phyloP scores from a whole-genome alignment of 2,113 vertebrate genomes.

The Theropithecus gelada region DNA sequence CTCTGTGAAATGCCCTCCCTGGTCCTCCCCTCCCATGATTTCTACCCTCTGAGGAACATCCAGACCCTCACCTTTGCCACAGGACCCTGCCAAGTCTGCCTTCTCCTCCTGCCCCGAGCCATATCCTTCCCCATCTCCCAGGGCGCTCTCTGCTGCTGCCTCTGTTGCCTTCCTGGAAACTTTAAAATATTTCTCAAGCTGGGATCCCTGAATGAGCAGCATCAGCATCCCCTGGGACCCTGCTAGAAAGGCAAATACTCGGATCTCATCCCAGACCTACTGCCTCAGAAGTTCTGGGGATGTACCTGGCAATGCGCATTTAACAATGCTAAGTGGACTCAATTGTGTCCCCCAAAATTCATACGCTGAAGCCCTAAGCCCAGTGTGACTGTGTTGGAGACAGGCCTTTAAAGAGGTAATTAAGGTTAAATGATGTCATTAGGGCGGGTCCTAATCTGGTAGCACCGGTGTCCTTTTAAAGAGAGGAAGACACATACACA shows the following conservation, averaged over 20 bases:
- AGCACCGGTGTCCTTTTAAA: not conserved
- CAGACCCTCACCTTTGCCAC: not conserved
- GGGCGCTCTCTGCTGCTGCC: too few relatives aligned
- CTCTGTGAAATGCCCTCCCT: not conserved
- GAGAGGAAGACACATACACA: not conserved
- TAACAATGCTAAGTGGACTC: too few relatives aligned
- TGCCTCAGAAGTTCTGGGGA: not conserved
- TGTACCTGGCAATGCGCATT: fast-evolving
- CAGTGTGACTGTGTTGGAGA: not conserved
- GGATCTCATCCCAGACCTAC: not conserved
- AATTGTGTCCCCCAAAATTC: not conserved
- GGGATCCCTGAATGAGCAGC: not conserved
- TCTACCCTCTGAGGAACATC: not conserved
- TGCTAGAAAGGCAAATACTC: not conserved
- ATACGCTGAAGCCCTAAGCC: fast-evolving
- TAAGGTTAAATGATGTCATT: not conserved
- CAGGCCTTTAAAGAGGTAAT: not conserved
- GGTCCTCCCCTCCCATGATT: not conserved
- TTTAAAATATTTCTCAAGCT: not conserved
- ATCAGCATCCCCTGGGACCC: not conserved
- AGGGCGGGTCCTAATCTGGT: too few relatives aligned
- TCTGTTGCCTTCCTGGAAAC: not conserved
- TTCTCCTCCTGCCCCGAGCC: not conserved
- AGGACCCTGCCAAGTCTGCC: not conserved
- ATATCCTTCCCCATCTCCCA: not conserved